These are phyloP conservation scores for Tenthredo scrophulariae DNA, from an alignment of 2,888 invertebrate species.

Conservation along the genomic window DNA sequence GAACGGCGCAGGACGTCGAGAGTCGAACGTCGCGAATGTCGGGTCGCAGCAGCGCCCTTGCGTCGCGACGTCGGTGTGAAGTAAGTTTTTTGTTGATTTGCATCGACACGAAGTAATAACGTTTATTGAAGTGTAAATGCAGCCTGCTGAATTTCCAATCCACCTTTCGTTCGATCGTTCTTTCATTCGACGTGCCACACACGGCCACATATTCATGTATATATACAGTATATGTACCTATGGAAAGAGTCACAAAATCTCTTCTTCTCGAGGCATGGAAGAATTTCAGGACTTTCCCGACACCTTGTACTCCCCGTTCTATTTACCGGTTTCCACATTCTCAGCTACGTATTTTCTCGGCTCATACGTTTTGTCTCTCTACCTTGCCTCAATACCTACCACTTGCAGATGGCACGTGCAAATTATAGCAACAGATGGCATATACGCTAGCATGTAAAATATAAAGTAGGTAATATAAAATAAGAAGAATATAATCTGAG, in stretches of 20 bases:
- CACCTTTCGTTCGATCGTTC: constrained; percentile 40
- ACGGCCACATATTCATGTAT: neutral
- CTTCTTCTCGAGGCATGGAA: neutral
- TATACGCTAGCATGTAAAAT: neutral
- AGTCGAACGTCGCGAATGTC: constrained; percentile 13
- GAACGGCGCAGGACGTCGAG: constrained; percentile 23
- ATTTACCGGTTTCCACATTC: constrained; percentile 25
- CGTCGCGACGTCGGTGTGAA: constrained; percentile 48
- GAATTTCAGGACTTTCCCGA: constrained; percentile 5
- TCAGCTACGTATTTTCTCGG: neutral
- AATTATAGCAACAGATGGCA: constrained; percentile 41
- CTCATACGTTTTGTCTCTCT: constrained; percentile 33
- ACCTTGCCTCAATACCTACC: constrained; percentile 16
- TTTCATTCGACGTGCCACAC: neutral
- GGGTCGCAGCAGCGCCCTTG: constrained; percentile 8
- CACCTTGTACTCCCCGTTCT: constrained; percentile 13
- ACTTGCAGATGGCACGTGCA: constrained; percentile 43
- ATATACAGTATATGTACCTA: neutral
- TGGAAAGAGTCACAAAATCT: constrained; percentile 34
- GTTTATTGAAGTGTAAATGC: constrained; percentile 70
- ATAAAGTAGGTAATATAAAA: constrained; percentile 11
- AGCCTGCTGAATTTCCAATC: constrained; percentile 64
- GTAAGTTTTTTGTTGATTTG: constrained; percentile 66
- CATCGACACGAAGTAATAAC: constrained; percentile 69
- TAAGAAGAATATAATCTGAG: neutral